A percentile compares a stretch with the other conserved stretches of the same genome.
Evolutionary conservation across 2,113 vertebrate species (phyloP).

Genomic region (Lagenorhynchus albirostris): DNA sequence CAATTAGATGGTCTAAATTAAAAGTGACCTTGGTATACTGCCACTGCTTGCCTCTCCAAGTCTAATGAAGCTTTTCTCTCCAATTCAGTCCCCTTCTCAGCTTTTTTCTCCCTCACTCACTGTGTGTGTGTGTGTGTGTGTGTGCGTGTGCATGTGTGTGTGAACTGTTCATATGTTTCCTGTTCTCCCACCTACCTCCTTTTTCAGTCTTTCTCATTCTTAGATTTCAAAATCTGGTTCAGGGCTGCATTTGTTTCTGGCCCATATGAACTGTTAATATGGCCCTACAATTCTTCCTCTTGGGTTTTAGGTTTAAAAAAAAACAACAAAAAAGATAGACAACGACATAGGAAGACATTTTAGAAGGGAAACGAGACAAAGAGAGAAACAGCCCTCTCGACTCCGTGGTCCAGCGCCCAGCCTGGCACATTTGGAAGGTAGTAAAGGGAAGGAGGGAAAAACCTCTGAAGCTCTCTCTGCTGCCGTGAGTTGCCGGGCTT

Average conservation of each 20-base stretch:
- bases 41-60: constrained; percentile 88
- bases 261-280: constrained; percentile 44
- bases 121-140: constrained; percentile 81
- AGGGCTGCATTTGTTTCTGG: not conserved
- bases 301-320: constrained; percentile 35
- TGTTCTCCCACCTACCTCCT: constrained; percentile 40
- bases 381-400: not conserved
- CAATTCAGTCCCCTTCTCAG: constrained; percentile 85
- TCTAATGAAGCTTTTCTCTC: constrained; percentile 94
- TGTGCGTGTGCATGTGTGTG: constrained; percentile 36
- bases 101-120: constrained; percentile 37
- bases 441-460: not conserved
- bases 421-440: not conserved
- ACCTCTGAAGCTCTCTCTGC: not conserved
- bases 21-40: constrained; percentile 98
- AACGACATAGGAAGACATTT: not conserved
- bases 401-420: rapidly evolving
- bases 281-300: constrained; percentile 45
- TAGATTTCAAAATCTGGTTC: constrained; percentile 22
- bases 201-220: not conserved
- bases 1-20: constrained; percentile 99
- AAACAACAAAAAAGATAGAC: not conserved
- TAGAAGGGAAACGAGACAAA: constrained; percentile 11
- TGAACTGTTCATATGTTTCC: constrained; percentile 6
- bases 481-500: not conserved